These are phyloP conservation scores for Enteromius treurensis DNA, from an alignment of 2,797 vertebrate genomes.

Conservation along the genomic window DNA sequence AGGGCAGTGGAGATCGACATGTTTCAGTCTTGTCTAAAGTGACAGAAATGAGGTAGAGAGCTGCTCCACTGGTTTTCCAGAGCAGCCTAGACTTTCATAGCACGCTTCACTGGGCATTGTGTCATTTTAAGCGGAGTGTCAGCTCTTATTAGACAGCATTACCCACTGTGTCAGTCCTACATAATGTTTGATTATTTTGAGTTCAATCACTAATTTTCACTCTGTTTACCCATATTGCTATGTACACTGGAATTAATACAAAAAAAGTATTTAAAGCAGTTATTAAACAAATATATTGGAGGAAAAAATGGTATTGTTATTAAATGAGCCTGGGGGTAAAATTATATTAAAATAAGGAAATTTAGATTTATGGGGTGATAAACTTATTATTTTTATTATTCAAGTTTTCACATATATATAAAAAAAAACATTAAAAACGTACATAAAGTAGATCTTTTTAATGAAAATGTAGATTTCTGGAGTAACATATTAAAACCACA, in stretches of 20 bases:
- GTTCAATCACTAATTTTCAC: background rate
- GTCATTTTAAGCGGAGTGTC: conserved; percentile 51
- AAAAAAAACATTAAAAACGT: too few species aligned
- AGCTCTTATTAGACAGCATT: conserved; percentile 54
- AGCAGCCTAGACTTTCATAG: conserved; percentile 40
- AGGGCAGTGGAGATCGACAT: conserved; percentile 40
- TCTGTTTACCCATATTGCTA: background rate
- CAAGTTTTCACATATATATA: background rate
- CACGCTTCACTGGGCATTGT: conserved; percentile 47
- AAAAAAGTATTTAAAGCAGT: background rate
- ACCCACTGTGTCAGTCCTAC: conserved; percentile 1
- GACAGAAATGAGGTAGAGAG: conserved; percentile 58
- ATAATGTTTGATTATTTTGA: conserved; percentile 35
- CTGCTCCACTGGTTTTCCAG: conserved; percentile 58
- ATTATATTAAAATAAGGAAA: background rate
- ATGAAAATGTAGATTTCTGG: background rate
- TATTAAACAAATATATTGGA: background rate
- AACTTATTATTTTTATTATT: background rate
- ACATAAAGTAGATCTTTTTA: too few species aligned
- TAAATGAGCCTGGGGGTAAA: background rate
- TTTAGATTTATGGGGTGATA: background rate
- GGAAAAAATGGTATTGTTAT: background rate
- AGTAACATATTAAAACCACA: background rate
- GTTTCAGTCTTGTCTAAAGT: conserved; percentile 60
- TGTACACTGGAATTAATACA: background rate